phyloP scores from a whole-genome alignment of 2,888 invertebrate species.

The Stenodema calcarata region DNA sequence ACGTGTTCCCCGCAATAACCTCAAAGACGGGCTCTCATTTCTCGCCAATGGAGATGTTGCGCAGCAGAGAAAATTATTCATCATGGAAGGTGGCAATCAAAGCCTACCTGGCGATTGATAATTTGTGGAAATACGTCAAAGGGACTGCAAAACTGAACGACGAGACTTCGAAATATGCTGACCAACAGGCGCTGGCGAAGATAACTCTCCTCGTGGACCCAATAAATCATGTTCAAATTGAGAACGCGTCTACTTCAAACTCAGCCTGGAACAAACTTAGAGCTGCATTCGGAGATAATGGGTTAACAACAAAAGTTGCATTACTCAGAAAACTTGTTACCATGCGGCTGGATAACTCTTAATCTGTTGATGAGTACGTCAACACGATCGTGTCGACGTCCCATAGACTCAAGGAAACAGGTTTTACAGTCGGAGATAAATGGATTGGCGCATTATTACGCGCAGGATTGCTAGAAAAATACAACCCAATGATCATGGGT shows the following conservation, averaged over 20 bases:
- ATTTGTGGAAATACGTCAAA: not conserved
- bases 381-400: constrained; percentile 32
- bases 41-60: not conserved
- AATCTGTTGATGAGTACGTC: constrained; percentile 33
- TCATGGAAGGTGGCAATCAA: not conserved
- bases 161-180: not conserved
- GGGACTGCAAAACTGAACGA: not conserved
- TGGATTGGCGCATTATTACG: constrained; percentile 36
- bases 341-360: not conserved
- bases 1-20: no score
- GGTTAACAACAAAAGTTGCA: constrained; percentile 17
- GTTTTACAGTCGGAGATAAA: constrained; percentile 25
- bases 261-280: constrained; percentile 20
- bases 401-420: constrained; percentile 20
- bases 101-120: not conserved
- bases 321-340: constrained; percentile 14
- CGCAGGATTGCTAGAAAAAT: constrained; percentile 34
- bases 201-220: constrained; percentile 11
- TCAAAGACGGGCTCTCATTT: not conserved
- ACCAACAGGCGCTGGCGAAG: constrained; percentile 28
- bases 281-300: constrained; percentile 34
- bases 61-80: not conserved
- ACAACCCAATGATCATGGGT: constrained; percentile 42
- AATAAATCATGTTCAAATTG: not conserved
- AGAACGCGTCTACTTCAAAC: not conserved